These are phyloP conservation scores for Tanypteryx hageni DNA, from an alignment of 2,888 invertebrate species.

Conservation along the genomic window DNA sequence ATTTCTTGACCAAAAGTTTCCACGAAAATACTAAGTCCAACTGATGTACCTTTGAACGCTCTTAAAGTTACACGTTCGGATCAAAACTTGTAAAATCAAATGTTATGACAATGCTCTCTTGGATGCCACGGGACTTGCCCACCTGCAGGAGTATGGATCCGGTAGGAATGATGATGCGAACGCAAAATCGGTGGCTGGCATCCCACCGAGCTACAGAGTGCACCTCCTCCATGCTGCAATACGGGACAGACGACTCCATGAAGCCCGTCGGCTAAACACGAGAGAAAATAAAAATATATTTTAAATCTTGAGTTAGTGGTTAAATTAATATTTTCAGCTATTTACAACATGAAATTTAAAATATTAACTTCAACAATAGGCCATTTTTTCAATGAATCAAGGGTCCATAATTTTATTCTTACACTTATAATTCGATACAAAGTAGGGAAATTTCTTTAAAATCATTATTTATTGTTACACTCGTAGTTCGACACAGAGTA, in stretches of 20 bases:
- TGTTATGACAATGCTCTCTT: too few relatives aligned
- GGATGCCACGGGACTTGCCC: slow-evolving; percentile 65
- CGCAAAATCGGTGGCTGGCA: slow-evolving; percentile 87
- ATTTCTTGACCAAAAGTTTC: too few relatives aligned
- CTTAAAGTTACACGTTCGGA: too few relatives aligned
- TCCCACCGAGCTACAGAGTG: slow-evolving; percentile 88
- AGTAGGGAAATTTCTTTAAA: too few relatives aligned
- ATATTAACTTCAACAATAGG: not conserved
- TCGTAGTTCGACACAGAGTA: too few relatives aligned
- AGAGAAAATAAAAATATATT: not conserved
- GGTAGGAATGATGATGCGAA: slow-evolving; percentile 85
- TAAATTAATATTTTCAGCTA: not conserved
- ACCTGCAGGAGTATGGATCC: slow-evolving; percentile 86
- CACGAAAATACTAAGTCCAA: too few relatives aligned
- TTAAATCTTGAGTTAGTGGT: not conserved
- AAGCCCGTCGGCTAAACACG: slow-evolving; percentile 80
- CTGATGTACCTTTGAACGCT: too few relatives aligned
- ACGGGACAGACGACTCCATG: slow-evolving; percentile 82
- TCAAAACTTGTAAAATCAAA: too few relatives aligned
- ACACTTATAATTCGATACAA: too few relatives aligned
- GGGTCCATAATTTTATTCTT: not conserved
- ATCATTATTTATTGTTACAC: too few relatives aligned
- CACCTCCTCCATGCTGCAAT: slow-evolving; percentile 86
- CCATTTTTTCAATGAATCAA: not conserved
- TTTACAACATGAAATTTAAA: not conserved